These are phyloP conservation scores for Pimpla rufipes DNA, from an alignment of 2,888 invertebrate species.

Conservation along the genomic window DNA sequence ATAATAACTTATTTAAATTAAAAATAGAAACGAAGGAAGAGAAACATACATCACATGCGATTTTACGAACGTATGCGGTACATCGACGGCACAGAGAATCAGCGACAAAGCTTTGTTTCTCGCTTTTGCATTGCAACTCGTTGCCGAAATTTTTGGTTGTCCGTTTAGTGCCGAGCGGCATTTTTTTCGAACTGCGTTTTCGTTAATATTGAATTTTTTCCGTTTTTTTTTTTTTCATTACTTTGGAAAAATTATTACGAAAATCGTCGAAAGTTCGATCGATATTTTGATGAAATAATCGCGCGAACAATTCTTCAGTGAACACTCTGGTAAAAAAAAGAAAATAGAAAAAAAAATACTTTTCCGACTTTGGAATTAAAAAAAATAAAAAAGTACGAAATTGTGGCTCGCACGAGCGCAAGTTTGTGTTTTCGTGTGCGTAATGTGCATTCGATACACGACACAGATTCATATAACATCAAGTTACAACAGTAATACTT, in stretches of 20 bases:
- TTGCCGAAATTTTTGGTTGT: constrained; percentile 34
- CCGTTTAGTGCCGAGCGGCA: constrained; percentile 56
- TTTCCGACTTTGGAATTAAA: not conserved
- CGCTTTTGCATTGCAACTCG: constrained; percentile 1
- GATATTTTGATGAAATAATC: not conserved
- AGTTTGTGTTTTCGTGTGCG: constrained; percentile 11
- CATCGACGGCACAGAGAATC: constrained; percentile 53
- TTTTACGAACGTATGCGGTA: constrained; percentile 31
- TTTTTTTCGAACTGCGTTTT: constrained; percentile 1
- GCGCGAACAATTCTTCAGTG: not conserved
- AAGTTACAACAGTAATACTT: constrained; percentile 42
- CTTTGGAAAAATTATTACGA: not conserved
- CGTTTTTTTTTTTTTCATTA: not conserved
- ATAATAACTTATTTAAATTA: not conserved
- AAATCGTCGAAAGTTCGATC: not conserved
- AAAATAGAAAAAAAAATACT: not conserved
- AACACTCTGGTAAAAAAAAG: not conserved
- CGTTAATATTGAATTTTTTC: not conserved
- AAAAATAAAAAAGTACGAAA: constrained; percentile 19
- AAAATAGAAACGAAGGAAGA: not conserved
- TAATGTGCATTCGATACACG: constrained; percentile 51
- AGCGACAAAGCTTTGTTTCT: constrained; percentile 39
- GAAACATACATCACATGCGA: constrained; percentile 38
- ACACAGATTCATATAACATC: constrained; percentile 42
- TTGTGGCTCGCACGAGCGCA: not conserved